phyloP scores from a whole-genome alignment of 35 echinoderm and acorn worm genomes.

The Heliocidaris erythrogramma region DNA sequence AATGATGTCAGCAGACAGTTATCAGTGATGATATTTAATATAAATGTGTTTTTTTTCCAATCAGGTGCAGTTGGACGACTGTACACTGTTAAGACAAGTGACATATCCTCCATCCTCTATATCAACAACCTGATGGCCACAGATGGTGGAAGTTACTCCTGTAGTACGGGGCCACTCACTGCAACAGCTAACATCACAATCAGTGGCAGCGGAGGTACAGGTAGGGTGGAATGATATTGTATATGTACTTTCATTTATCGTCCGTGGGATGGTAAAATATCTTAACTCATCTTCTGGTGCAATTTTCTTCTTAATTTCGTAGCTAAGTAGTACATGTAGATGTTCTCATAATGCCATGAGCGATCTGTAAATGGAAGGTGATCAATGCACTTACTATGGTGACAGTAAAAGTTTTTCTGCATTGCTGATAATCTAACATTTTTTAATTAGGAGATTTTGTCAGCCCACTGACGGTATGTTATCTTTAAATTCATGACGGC shows the following conservation, averaged over 20 bases:
- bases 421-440: too few species aligned
- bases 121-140: slow-evolving; percentile 59
- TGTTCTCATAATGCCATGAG: neutral
- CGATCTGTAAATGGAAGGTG: too few species aligned
- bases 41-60: neutral
- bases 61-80: slow-evolving; percentile 57
- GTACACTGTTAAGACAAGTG: slow-evolving; percentile 33
- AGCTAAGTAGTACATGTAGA: neutral
- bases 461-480: too few species aligned
- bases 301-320: too few species aligned
- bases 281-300: neutral
- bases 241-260: neutral
- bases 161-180: slow-evolving; percentile 69
- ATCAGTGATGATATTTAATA: too few species aligned
- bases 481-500: too few species aligned
- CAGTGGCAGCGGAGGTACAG: neutral
- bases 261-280: neutral
- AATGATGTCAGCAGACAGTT: too few species aligned
- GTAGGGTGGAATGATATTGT: neutral
- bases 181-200: slow-evolving; percentile 50
- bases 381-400: too few species aligned
- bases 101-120: slow-evolving; percentile 51
- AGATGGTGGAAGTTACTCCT: slow-evolving; percentile 78
- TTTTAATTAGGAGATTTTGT: too few species aligned
- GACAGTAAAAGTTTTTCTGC: too few species aligned